Evolutionary conservation across 2,888 invertebrate species (phyloP).

Genomic region (Epinotia ramella): DNA sequence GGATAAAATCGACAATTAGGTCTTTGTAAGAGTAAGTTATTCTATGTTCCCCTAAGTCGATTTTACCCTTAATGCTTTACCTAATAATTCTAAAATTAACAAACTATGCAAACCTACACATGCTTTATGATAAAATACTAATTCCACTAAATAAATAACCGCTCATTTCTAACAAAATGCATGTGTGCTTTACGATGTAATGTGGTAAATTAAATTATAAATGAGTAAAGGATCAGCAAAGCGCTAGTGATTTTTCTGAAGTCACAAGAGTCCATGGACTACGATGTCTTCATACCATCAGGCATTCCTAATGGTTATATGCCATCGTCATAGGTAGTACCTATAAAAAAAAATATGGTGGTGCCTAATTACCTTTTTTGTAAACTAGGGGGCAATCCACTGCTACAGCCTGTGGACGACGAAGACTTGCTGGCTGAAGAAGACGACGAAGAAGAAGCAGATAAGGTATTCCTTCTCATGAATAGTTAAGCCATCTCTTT

Average conservation of each 20-base stretch:
- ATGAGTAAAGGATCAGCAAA: no score
- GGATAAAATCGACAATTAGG: not conserved
- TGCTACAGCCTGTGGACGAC: constrained; percentile 84
- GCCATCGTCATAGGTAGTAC: no score
- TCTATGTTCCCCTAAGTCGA: not conserved
- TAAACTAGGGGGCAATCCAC: constrained; percentile 74
- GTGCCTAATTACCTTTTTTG: constrained; percentile 45
- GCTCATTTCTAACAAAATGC: constrained; percentile 3
- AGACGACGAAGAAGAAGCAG: constrained; percentile 96
- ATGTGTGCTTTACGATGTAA: not conserved
- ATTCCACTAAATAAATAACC: not conserved
- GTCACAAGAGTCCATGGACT: no score
- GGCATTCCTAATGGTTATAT: no score
- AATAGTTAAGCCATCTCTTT: constrained; percentile 15
- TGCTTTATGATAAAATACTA: not conserved
- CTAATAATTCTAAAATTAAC: no score
- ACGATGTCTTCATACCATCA: no score
- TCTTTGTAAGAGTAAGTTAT: no score
- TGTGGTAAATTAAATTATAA: not conserved
- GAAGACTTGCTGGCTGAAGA: constrained; percentile 89
- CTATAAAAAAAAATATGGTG: not conserved
- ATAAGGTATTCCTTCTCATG: constrained; percentile 85
- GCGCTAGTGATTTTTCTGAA: no score
- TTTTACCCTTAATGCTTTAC: not conserved
- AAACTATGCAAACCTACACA: no score